Conservation (phyloP, 2,113 vertebrate genomes). For the Oreochromis tanganicae region DNA sequence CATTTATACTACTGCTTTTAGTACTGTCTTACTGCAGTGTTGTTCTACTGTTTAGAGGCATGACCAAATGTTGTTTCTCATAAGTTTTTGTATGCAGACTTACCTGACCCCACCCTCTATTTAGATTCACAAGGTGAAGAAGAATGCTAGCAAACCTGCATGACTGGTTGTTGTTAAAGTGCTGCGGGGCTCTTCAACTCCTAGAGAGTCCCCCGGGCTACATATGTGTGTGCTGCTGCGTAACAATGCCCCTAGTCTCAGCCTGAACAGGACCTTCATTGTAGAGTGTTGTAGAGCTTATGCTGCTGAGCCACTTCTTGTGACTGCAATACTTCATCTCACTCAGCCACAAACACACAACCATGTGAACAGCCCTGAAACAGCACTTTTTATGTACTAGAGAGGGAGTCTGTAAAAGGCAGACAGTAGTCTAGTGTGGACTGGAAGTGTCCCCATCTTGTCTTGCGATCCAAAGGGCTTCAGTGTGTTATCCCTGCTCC, state of each 20-base stretch:
- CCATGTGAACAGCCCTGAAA: conserved; percentile 38
- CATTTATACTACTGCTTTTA: conserved; percentile 9
- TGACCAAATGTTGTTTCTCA: background rate
- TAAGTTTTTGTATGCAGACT: background rate
- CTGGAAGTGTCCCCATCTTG: conserved; percentile 6
- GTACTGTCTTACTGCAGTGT: background rate
- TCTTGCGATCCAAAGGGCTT: background rate
- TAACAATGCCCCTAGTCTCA: conserved; percentile 68
- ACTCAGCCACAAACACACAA: conserved; percentile 29
- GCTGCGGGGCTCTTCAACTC: conserved; percentile 36
- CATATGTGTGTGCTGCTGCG: conserved; percentile 45
- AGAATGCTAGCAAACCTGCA: conserved; percentile 51
- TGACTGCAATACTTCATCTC: conserved; percentile 69
- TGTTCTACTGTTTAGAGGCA: background rate
- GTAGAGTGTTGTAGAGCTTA: conserved; percentile 57
- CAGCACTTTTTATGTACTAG: conserved; percentile 39
- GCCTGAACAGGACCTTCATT: conserved; percentile 65
- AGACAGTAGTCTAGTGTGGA: conserved; percentile 30
- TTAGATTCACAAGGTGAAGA: background rate
- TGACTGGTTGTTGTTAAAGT: conserved; percentile 27
- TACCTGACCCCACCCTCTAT: background rate
- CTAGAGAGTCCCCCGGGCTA: conserved; percentile 33
- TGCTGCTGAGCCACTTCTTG: conserved; percentile 67
- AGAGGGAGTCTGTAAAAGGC: background rate
- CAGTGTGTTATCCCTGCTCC: background rate